Percentiles rank a stretch among this genome's conserved stretches.
phyloP scores from a whole-genome alignment of 2,888 invertebrate genomes.

The Pemphredon lugubris region DNA sequence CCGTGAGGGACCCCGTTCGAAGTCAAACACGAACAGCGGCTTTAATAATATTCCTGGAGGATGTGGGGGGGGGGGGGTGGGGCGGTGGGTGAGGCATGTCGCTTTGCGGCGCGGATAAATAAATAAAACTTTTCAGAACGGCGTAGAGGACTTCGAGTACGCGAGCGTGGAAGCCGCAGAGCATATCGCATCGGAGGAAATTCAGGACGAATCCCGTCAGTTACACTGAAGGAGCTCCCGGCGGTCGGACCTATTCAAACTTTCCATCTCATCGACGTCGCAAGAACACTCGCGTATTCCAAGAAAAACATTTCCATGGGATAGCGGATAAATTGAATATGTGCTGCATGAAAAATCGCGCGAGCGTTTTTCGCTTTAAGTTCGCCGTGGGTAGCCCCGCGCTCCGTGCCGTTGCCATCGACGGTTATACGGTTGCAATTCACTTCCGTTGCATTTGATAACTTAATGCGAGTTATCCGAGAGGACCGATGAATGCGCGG shows the following conservation, averaged over 20 bases:
- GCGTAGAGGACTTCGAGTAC: constrained; percentile 11
- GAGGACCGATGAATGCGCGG: too few relatives aligned
- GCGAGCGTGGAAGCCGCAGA: neutral
- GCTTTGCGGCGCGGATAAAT: constrained; percentile 54
- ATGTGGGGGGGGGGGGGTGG: too few relatives aligned
- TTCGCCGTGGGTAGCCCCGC: constrained; percentile 3
- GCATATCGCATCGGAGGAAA: constrained; percentile 39
- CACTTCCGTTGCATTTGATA: too few relatives aligned
- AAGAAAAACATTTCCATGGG: constrained; percentile 34
- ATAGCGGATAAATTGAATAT: constrained; percentile 24
- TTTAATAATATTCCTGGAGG: constrained; percentile 59
- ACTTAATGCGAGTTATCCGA: too few relatives aligned
- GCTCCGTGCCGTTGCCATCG: too few relatives aligned
- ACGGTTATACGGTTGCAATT: too few relatives aligned
- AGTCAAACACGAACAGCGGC: constrained; percentile 65
- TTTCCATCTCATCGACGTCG: constrained; percentile 29
- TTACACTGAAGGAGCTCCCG: constrained; percentile 15
- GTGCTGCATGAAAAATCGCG: neutral
- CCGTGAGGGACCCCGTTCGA: constrained; percentile 37
- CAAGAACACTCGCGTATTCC: constrained; percentile 8
- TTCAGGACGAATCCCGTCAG: constrained; percentile 23
- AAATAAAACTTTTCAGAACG: constrained; percentile 60
- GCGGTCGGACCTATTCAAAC: constrained; percentile 22
- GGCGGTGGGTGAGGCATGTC: constrained; percentile 25
- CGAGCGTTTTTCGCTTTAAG: constrained; percentile 11